phyloP scores from a whole-genome alignment of 1,140 invertebrate species.

The Heliconius congener region DNA sequence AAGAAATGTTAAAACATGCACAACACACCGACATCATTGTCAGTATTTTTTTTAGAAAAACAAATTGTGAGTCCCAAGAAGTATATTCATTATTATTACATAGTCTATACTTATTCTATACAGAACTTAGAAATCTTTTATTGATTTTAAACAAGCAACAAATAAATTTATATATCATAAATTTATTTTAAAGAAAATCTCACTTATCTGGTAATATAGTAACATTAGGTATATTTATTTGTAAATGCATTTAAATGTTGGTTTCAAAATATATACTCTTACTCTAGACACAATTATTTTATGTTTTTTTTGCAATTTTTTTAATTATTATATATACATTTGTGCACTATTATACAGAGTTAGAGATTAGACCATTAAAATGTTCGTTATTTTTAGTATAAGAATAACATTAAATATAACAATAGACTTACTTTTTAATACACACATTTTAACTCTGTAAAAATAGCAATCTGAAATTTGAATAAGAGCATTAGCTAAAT shows the following conservation, averaged over 20 bases:
- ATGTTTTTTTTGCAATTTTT: neutral
- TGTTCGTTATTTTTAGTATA: neutral
- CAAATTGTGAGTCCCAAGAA: slow-evolving; percentile 1
- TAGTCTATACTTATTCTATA: neutral
- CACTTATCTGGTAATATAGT: slow-evolving; percentile 11
- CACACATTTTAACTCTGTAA: neutral
- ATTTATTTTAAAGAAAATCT: slow-evolving; percentile 7
- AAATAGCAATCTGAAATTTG: slow-evolving; percentile 2
- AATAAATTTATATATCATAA: neutral
- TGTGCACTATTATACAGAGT: slow-evolving; percentile 12
- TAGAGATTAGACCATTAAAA: slow-evolving; percentile 3
- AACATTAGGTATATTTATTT: slow-evolving; percentile 17
- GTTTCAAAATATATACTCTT: slow-evolving; percentile 7
- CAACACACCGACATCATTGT: no score
- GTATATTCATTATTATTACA: neutral
- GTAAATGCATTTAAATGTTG: slow-evolving; percentile 22
- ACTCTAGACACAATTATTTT: slow-evolving; percentile 4
- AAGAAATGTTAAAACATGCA: no score
- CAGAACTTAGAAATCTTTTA: neutral
- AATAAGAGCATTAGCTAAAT: neutral
- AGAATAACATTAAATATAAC: neutral
- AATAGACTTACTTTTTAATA: neutral
- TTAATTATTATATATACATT: slow-evolving; percentile 16
- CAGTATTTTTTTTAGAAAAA: no score
- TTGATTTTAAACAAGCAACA: neutral